Evolutionary conservation across 2,797 vertebrate genomes (phyloP), one percentile per base, ranked within the genome.

Genomic region (Masticophis lateralis): DNA sequence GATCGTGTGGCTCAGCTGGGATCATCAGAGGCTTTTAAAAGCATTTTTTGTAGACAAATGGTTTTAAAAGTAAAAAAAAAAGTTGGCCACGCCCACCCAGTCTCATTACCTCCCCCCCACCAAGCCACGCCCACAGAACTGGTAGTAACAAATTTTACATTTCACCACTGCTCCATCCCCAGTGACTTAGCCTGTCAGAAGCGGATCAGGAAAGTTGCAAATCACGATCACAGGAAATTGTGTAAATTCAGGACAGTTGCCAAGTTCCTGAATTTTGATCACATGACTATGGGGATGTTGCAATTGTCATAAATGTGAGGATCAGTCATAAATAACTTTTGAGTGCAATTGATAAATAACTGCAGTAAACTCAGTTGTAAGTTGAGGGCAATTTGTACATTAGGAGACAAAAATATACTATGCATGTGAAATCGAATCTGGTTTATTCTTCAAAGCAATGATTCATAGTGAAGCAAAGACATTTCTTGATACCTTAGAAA

Each of bases 351-450:
- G 13, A 69, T n/a, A n/a, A n/a, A n/a, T n/a, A n/a, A 69, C 63
- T 37, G 37, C 28, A 28, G 28, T 69, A 69, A 69, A 5, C 63
- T n/a, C 63, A 66, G 28, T 66, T 14, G 63, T 66, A 66, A 32
- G 13, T n/a, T 14, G 28, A n/a, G 63, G 12, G 14, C 12, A 14
- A 14, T 25, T 61, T 25, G 28, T 27, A 93, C 53, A 93, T 60
- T 59, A 43, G 28, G 37, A 87, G 92, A 92, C 51, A 94, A 94
- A 94, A 37, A 60, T 79, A 61, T 92, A 90, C 61, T 55, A 51
- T 79, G 89, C 60, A 95, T n/a, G 18, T 89, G 87, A 63, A 94
- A 94, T 95, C 95, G 94, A 87, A 94, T 53, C 16, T 47, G 43
- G 16, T 51, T 89, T 32, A 63, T 94, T 60, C 74, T 92, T 55